Evolutionary conservation across 2,888 invertebrate genomes (phyloP).

Genomic region (Zelleria hepariella): DNA sequence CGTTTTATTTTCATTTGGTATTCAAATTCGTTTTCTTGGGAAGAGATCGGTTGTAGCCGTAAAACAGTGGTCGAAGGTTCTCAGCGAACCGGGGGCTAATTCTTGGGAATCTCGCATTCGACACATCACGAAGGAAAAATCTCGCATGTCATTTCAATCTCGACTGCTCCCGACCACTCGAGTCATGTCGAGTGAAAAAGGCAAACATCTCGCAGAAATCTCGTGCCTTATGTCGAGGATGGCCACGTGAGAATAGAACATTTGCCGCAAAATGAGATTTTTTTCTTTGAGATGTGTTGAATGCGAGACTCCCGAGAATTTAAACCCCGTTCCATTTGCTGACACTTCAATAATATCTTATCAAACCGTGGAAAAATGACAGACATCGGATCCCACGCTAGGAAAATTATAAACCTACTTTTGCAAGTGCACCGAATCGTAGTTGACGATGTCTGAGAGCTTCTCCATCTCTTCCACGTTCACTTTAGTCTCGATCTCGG

Average conservation of each 20-base stretch:
- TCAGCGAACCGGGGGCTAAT: neutral
- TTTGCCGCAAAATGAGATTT: no score
- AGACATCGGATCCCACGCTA: no score
- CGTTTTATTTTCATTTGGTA: neutral
- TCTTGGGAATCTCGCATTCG: no score
- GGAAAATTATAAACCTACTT: constrained; percentile 28
- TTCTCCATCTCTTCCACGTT: constrained; percentile 47
- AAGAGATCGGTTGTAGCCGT: neutral
- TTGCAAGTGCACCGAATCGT: constrained; percentile 46
- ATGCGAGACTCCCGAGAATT: no score
- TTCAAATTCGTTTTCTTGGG: no score
- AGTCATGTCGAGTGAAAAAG: no score
- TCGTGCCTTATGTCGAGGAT: neutral
- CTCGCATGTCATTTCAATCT: no score
- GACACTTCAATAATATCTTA: neutral
- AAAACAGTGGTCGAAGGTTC: neutral
- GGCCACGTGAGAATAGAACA: neutral
- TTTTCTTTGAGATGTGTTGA: no score
- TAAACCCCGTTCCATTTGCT: neutral
- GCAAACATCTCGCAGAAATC: no score
- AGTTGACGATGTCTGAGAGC: constrained; percentile 40
- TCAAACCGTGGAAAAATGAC: neutral
- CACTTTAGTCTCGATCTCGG: constrained; percentile 30
- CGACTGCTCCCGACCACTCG: no score
- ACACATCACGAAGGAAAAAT: no score